Conservation (phyloP, 2,888 invertebrate genomes). For the Erebia aethiops region DNA sequence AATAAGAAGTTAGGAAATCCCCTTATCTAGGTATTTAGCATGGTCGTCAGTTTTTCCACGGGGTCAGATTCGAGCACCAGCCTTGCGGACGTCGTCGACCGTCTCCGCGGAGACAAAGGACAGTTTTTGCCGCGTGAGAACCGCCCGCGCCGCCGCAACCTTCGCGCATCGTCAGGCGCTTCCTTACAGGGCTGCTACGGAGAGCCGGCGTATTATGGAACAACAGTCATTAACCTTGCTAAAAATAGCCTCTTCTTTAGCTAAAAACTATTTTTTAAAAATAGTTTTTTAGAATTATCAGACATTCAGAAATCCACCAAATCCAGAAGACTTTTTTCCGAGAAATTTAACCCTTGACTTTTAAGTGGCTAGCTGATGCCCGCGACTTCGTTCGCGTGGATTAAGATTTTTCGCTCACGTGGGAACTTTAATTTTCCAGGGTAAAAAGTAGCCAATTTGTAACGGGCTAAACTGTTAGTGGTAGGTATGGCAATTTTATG, state of each 20-base stretch:
- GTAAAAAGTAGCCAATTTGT: no score
- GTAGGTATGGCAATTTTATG: no score
- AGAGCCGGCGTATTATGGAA: background rate
- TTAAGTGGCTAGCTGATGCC: no score
- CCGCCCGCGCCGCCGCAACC: constrained; percentile 50
- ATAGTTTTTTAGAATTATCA: no score
- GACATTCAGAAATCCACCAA: no score
- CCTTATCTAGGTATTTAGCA: constrained; percentile 23
- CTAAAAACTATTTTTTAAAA: no score
- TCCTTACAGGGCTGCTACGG: constrained; percentile 42
- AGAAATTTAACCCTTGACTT: no score
- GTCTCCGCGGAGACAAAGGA: constrained; percentile 55
- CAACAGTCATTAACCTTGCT: background rate
- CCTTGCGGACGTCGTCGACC: constrained; percentile 46
- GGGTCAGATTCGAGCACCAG: constrained; percentile 44
- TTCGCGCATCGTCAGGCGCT: constrained; percentile 51
- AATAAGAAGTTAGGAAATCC: background rate
- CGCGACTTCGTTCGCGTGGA: no score
- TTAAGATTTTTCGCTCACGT: no score
- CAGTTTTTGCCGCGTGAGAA: constrained; percentile 63
- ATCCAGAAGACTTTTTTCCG: no score
- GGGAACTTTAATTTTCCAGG: no score
- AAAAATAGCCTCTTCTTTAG: background rate
- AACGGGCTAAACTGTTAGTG: no score
- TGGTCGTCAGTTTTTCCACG: constrained; percentile 42